phyloP scores from a whole-genome alignment of 2,797 vertebrate species.

The Mallotus villosus region DNA sequence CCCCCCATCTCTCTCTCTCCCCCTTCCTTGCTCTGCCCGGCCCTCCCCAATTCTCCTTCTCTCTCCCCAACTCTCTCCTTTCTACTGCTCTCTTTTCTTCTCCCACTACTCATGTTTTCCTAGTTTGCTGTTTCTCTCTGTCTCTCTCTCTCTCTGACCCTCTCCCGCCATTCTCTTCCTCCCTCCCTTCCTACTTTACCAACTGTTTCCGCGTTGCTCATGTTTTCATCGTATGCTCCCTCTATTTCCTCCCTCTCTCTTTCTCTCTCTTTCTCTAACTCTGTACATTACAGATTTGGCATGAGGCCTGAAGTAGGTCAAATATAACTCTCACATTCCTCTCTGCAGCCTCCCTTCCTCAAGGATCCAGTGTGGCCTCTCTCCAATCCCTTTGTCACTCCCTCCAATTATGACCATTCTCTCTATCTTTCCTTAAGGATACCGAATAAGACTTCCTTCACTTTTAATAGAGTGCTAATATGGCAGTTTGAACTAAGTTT shows the following conservation, averaged over 20 bases:
- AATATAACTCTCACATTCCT: constrained; percentile 66
- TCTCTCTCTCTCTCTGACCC: constrained; percentile 20
- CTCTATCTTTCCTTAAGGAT: constrained; percentile 31
- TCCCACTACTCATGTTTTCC: background rate
- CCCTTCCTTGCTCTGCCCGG: constrained; percentile 23
- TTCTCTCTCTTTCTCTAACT: constrained; percentile 24
- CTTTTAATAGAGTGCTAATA: constrained; percentile 45
- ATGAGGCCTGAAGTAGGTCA: constrained; percentile 57
- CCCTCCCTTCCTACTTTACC: constrained; percentile 24
- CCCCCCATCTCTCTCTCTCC: constrained; percentile 28
- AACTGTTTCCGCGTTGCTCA: background rate
- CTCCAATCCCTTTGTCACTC: constrained; percentile 24
- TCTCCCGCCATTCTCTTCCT: constrained; percentile 8
- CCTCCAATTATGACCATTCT: constrained; percentile 11
- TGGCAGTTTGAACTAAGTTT: constrained; percentile 29
- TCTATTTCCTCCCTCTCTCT: constrained; percentile 43
- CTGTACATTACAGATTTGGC: constrained; percentile 62
- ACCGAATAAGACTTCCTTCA: constrained; percentile 45
- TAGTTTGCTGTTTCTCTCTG: constrained; percentile 1
- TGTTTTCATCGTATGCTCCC: constrained; percentile 16
- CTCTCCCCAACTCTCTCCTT: constrained; percentile 20
- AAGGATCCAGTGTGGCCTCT: constrained; percentile 53
- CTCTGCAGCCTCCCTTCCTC: constrained; percentile 47
- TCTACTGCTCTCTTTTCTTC: background rate
- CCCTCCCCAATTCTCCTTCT: constrained; percentile 22